phyloP scores from a whole-genome alignment of 2,797 vertebrate species.

The Cuniculus paca region DNA sequence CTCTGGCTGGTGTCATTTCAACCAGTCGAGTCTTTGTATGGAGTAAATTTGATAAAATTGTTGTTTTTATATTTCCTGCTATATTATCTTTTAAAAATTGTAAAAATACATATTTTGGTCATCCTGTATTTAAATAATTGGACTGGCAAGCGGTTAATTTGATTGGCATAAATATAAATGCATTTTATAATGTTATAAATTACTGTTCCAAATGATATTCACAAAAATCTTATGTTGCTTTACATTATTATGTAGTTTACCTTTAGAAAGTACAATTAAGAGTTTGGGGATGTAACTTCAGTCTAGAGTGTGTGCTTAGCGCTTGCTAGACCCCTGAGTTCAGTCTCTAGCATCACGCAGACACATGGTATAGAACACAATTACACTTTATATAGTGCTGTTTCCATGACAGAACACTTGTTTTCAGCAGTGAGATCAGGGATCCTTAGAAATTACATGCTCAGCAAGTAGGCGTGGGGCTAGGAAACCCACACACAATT shows the following conservation, averaged over 20 bases:
- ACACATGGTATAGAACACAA: not conserved
- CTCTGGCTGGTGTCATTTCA: not conserved
- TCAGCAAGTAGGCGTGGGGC: not conserved
- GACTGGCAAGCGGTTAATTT: not conserved
- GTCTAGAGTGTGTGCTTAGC: not conserved
- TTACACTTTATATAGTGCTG: not conserved
- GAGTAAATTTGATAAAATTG: not conserved
- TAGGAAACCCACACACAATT: not conserved
- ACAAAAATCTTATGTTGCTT: not conserved
- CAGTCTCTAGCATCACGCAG: not conserved
- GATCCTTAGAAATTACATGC: not conserved
- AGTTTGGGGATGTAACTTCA: not conserved
- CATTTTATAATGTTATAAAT: conserved; percentile 33
- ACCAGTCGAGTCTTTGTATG: not conserved
- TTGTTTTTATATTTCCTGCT: not conserved
- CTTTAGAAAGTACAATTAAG: not conserved
- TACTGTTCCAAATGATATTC: conserved; percentile 24
- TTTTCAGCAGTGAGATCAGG: not conserved
- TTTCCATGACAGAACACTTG: not conserved
- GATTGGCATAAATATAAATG: conserved; percentile 23
- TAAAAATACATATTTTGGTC: not conserved
- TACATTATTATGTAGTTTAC: not conserved
- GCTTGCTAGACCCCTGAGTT: not conserved
- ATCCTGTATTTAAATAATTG: not conserved
- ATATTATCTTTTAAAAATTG: not conserved